Percentiles rank a stretch among this genome's conserved stretches.
phyloP scores from a whole-genome alignment of 2,113 vertebrate species.

The Tragelaphus imberbis region DNA sequence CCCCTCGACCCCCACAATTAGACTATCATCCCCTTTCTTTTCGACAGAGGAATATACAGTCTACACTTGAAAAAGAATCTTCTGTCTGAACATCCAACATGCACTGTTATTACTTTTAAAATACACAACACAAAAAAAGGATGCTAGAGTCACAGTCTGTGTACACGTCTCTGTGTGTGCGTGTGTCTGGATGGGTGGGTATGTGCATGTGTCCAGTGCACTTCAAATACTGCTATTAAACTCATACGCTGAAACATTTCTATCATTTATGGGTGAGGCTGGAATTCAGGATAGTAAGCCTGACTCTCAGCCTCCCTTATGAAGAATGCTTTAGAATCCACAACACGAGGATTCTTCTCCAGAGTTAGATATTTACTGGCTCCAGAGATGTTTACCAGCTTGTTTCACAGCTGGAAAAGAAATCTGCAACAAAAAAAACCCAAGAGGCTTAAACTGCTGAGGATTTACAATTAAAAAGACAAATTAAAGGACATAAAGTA shows the following conservation, averaged over 20 bases:
- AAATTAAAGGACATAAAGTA: not conserved
- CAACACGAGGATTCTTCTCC: not conserved
- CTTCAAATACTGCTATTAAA: not conserved
- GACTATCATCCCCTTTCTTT: not conserved
- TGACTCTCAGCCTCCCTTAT: not conserved
- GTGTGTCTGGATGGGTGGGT: not conserved
- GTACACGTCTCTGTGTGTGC: not conserved
- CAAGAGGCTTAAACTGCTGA: not conserved
- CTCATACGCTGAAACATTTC: not conserved
- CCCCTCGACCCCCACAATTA: not conserved
- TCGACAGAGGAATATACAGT: not conserved
- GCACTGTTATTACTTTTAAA: not conserved
- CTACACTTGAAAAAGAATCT: not conserved
- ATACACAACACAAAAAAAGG: not conserved
- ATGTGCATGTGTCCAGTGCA: too few species aligned
- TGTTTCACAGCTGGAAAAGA: not conserved
- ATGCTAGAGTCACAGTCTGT: fast-evolving
- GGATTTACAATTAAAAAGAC: not conserved
- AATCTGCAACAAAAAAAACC: not conserved
- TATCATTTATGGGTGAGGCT: not conserved
- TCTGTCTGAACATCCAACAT: not conserved
- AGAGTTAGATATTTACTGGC: not conserved
- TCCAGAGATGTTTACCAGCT: not conserved
- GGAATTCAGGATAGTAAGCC: not conserved
- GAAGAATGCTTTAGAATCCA: not conserved